phyloP scores from a whole-genome alignment of 2,888 invertebrate genomes.

The Clepsis dumicolana region DNA sequence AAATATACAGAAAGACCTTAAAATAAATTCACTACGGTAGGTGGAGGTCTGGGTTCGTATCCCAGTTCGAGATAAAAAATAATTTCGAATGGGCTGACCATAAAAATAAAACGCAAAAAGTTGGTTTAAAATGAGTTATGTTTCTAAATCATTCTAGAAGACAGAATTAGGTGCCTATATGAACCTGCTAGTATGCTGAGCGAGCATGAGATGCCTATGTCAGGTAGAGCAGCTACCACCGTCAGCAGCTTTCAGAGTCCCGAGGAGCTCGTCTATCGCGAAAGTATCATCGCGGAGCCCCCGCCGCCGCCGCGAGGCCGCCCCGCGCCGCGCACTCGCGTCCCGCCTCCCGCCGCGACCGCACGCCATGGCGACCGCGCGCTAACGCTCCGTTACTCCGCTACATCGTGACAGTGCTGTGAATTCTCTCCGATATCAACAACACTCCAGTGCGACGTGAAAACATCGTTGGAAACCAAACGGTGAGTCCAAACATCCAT shows the following conservation, averaged over 20 bases:
- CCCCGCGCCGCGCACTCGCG: constrained; percentile 65
- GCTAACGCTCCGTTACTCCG: constrained; percentile 20
- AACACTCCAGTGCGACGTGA: constrained; percentile 48
- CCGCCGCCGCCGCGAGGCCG: constrained; percentile 42
- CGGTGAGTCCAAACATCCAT: constrained; percentile 57
- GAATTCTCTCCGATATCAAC: constrained; percentile 28
- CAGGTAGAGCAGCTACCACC: constrained; percentile 3
- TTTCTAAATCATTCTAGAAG: neutral
- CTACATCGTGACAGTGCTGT: constrained; percentile 38
- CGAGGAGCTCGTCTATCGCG: constrained; percentile 4
- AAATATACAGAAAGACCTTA: too few species aligned
- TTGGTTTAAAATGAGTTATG: neutral
- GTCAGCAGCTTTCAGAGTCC: constrained; percentile 12
- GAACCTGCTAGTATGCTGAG: neutral
- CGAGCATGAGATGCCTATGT: neutral
- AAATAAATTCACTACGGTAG: too few species aligned
- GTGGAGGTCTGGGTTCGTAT: too few species aligned
- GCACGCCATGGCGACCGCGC: constrained; percentile 66
- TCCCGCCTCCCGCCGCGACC: constrained; percentile 67
- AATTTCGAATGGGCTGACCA: too few species aligned
- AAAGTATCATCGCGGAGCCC: constrained; percentile 55
- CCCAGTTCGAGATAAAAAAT: too few species aligned
- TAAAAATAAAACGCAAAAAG: too few species aligned
- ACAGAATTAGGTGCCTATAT: neutral
- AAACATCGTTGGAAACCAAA: constrained; percentile 49